Base-by-base conservation (phyloP, 2,888 invertebrate species). In the Xanthorhoe designata region DNA sequence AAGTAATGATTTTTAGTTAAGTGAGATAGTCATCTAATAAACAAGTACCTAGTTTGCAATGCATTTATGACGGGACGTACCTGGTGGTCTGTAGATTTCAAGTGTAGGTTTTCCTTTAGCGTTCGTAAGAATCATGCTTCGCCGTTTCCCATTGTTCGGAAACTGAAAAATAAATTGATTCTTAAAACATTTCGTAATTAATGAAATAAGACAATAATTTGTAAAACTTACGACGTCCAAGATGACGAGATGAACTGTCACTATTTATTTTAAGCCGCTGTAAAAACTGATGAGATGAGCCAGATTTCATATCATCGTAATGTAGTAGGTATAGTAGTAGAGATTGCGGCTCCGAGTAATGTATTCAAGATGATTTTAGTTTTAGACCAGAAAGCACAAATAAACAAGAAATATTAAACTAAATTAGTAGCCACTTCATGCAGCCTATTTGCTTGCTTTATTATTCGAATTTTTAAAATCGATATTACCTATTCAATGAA, bases 71-170 rank as follows among this genome's bases (percentile, higher is more conserved):
- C 13, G 38, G 2, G 3, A 42, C 38, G 38, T 87, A 97, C 97
- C 98, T 86, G 98, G 98, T 68, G 98, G 98, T 82, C 97, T 95
- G 87, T 98, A 98, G 78, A 98, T 97, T 92, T 98, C 97, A 91
- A 98, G 95, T 24, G 97, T 96, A 10, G 98, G 98, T 87, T 98
- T 98, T 58, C 96, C 95, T 84, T 96, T 95, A 19, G 91, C 84
- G 75, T 95, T 94, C 72, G 95, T 95, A 83, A 96, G 94, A 73
- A 96, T 96, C 91, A 96, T 95, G 87, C 96, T 96, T 80, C 96
- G 94, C 78, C 97, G 94, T 90, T 96, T 96, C 83, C 94, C 94
- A 83, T 95, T 95, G 93, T 96, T 94, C 76, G 94, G 88, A 93
- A 95, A 91, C 93, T 93, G 88, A 66, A 86, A 74, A 78, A 69